These are phyloP conservation scores for Callipepla californica DNA, from an alignment of 2,113 vertebrate species.

Conservation along the genomic window DNA sequence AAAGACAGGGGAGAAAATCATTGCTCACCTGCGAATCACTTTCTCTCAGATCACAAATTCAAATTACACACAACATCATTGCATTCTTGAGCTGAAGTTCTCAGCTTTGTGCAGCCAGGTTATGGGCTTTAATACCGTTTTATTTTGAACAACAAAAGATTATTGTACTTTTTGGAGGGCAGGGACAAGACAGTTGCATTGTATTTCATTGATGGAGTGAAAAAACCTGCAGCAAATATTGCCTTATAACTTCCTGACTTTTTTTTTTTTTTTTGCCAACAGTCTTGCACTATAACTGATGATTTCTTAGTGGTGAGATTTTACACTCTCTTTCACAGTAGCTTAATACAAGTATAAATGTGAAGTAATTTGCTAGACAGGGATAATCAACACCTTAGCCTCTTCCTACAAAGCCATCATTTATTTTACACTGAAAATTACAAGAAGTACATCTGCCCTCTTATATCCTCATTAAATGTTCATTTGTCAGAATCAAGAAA, in stretches of 20 bases:
- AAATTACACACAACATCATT: not conserved
- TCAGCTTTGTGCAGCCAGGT: not conserved
- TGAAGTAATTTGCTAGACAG: not conserved
- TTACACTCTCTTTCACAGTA: not conserved
- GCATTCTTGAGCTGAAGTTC: not conserved
- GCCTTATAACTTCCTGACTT: not conserved
- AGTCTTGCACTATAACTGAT: not conserved
- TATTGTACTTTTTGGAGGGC: not conserved
- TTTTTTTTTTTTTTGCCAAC: not conserved
- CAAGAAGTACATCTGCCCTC: not conserved
- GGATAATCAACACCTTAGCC: not conserved
- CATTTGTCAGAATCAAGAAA: not conserved
- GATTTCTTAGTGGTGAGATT: not conserved
- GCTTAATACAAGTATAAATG: not conserved
- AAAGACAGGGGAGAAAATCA: not conserved
- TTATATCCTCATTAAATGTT: not conserved
- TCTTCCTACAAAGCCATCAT: accelerated
- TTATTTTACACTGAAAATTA: not conserved
- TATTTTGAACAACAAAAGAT: not conserved
- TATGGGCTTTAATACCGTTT: not conserved
- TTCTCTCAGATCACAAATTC: not conserved
- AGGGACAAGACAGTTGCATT: not conserved
- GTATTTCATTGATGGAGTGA: not conserved
- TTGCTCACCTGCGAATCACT: not conserved
- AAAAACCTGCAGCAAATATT: not conserved